Evolutionary conservation across 2,113 vertebrate species (phyloP).

Genomic region (Calypte anna): DNA sequence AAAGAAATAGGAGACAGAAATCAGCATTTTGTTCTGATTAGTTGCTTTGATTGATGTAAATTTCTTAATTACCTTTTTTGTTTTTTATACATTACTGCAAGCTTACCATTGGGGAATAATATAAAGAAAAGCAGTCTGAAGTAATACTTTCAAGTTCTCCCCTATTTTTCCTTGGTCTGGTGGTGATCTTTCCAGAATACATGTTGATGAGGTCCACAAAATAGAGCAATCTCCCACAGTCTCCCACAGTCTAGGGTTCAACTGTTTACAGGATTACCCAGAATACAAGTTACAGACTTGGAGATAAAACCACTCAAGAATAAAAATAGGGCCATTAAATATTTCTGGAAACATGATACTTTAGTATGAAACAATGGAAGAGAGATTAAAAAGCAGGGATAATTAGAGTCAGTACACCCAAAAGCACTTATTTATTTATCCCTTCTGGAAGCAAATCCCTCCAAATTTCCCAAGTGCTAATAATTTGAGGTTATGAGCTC

Average conservation of each 20-base stretch:
- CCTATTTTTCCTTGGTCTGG: rapidly evolving
- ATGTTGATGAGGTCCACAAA: slow-evolving; percentile 67
- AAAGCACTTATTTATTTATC: slow-evolving; percentile 5
- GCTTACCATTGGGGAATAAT: not conserved
- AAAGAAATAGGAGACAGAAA: slow-evolving; percentile 19
- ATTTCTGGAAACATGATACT: not conserved
- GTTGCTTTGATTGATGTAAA: not conserved
- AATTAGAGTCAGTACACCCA: not conserved
- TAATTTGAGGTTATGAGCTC: not conserved
- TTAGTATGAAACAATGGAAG: slow-evolving; percentile 3
- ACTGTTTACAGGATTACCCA: slow-evolving; percentile 72
- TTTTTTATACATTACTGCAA: not conserved
- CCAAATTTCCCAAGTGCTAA: not conserved
- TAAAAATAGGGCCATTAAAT: not conserved
- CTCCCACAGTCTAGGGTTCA: slow-evolving; percentile 53
- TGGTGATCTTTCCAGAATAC: slow-evolving; percentile 54
- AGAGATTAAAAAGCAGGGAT: not conserved
- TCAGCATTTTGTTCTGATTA: slow-evolving; percentile 52
- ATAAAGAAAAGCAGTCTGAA: not conserved
- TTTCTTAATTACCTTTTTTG: not conserved
- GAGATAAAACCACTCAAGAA: not conserved
- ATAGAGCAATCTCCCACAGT: slow-evolving; percentile 77
- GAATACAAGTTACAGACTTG: slow-evolving; percentile 21
- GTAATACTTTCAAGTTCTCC: not conserved
- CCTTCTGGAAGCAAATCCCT: not conserved